Evolutionary conservation across 1,140 invertebrate genomes (phyloP), one percentile per base, ranked within the genome.

Genomic region (Oscheius sp.): DNA sequence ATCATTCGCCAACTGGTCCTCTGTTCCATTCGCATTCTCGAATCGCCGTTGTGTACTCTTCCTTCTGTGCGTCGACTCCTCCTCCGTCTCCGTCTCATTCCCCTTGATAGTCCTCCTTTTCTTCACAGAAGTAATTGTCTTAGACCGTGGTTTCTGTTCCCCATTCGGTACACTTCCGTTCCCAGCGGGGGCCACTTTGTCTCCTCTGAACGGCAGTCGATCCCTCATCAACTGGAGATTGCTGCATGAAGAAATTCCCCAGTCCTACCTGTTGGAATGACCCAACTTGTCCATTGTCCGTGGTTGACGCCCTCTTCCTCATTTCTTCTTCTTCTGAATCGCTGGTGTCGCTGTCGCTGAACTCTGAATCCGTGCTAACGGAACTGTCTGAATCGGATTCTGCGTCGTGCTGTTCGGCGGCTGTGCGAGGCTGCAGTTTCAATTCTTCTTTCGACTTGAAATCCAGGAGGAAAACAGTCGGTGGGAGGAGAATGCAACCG

Each of bases 391-490:
- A 63, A 45, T 55, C 38, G 36, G 55, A 38, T n/a, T 63, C 23
- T 3, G 20, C 45, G 29, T 55, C 63, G 26, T 68, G 66, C 10
- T 75, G 74, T 35, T 76, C 72, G 26, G 64, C 72, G 3, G 74
- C 74, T 18, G 74, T 75, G 31, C 63, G 75, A 20, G 74, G 70
- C 35, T 75, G 74, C 3, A 62, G 62, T 46, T 46, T 66, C 32
- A 76, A 46, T 35, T 76, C 45, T 49, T 76, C 74, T 26, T 67
- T 52, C 15, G 93, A 94, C 85, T 96, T 95, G 85, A 95, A 98
- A 84, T 96, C 93, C 82, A 96, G 87, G 82, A 90, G 89, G 42
- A 91, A 86, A 80, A 96, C 93, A 82, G 93, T 91, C 4, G 91
- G 88, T 23, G 93, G 93, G 86, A 90, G 91, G 69, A 96, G 83